Evolutionary conservation across 2,113 vertebrate species (phyloP).

Genomic region (Azemiops feae): DNA sequence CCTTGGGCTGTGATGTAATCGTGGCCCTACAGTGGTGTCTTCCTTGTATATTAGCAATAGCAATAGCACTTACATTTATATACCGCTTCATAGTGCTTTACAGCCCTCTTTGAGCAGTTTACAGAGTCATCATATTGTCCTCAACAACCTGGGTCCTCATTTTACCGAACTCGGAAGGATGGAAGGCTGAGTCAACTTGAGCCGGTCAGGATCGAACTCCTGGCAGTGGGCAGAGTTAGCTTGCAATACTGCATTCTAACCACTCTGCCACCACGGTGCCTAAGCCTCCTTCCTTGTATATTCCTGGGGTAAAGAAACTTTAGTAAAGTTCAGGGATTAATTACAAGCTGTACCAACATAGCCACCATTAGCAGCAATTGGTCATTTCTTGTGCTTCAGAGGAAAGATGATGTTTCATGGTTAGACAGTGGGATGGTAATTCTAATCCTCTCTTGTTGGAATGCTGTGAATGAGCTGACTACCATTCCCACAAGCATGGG

Average conservation of each 20-base stretch:
- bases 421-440: neutral
- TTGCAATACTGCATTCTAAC: too few relatives aligned
- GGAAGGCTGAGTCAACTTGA: too few relatives aligned
- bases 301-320: neutral
- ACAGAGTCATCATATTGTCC: too few relatives aligned
- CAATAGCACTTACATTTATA: too few relatives aligned
- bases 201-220: too few relatives aligned
- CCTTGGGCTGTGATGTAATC: neutral
- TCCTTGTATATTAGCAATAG: neutral
- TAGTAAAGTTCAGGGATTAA: fast-evolving
- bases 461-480: neutral
- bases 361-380: neutral
- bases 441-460: conserved; percentile 5
- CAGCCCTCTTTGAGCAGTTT: too few relatives aligned
- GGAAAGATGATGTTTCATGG: neutral
- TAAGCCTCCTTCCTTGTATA: neutral
- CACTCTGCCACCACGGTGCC: too few relatives aligned
- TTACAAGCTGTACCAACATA: conserved; percentile 5
- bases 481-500: neutral
- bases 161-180: too few relatives aligned
- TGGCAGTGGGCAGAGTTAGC: too few relatives aligned
- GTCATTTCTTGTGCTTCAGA: neutral
- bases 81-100: too few relatives aligned
- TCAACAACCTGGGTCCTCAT: too few relatives aligned
- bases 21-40: neutral